Base-by-base conservation (phyloP, 2,113 vertebrate species). In the Cyanistes caeruleus region DNA sequence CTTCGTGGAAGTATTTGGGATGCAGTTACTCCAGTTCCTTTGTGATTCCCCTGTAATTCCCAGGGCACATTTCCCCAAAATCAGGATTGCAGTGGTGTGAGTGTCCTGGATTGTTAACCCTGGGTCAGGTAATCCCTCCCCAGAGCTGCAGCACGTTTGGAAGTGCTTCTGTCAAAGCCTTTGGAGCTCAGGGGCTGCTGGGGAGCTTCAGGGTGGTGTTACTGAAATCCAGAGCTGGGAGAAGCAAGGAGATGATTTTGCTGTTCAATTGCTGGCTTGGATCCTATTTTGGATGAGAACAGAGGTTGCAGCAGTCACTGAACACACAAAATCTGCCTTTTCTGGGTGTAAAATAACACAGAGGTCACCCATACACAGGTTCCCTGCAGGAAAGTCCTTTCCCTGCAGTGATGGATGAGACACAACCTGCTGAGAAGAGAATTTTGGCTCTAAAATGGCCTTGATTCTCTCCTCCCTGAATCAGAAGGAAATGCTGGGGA, bases 1-100 rank as follows among this genome's bases (percentile, higher is more conserved):
- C 3, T 0, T 39, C n/a, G 2, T 17, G 33, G 44, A 33, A 25
- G 3, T 11, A 4, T 0, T 46, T 3, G 55, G 59, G 51, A 25
- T 73, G 49, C 37, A 69, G 41, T 37, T 35, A 4, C 9, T 79
- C 52, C 67, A 70, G 22, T 41, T 52, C 62, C 18, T 1, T 21
- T 56, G 44, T 2, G 5, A 30, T 69, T 41, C 8, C 44, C 33
- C 31, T 85, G 53, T 33, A 10, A 48, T 44, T 77, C 39, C 52
- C 76, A 58, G 60, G 55, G 19, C 37, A 37, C 2, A 18, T 62
- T 90, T 73, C 31, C 89, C 65, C 65, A 27, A 2, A 39, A 31
- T 39, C 13, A 13, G 15, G 8, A 1, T 49, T 31, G 6, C 63
- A 78, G 58, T 46, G 37, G 12, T 30, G 21, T 18, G 39, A 51